Evolutionary conservation across 1,140 invertebrate genomes (phyloP).

Genomic region (Pogonomyrmex barbatus): DNA sequence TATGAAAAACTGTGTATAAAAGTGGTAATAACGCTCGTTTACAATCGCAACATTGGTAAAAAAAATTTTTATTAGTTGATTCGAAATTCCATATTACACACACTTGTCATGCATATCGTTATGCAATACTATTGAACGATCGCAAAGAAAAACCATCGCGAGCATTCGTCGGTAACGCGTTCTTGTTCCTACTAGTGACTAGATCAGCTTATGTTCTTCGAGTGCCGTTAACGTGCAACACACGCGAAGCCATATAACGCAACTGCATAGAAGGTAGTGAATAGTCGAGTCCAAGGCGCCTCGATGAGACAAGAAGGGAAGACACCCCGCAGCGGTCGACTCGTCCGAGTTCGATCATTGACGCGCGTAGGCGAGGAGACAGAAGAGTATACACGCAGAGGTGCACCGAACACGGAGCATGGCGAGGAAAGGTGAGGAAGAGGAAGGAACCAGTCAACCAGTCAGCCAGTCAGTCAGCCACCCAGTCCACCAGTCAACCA

Average conservation of each 20-base stretch:
- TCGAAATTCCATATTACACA: not conserved
- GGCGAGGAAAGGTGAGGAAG: constrained; percentile 58
- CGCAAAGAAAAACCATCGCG: not conserved
- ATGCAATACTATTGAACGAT: not conserved
- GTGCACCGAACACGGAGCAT: not conserved
- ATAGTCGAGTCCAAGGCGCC: constrained; percentile 63
- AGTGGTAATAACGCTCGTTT: not conserved
- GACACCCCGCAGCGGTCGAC: constrained; percentile 58
- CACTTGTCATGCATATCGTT: not conserved
- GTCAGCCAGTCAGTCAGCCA: constrained; percentile 73
- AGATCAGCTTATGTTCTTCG: constrained; percentile 45
- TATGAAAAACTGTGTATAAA: not conserved
- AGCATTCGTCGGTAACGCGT: not conserved
- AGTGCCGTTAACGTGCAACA: constrained; percentile 49
- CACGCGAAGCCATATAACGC: constrained; percentile 65
- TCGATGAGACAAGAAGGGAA: constrained; percentile 52
- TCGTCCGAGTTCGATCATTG: constrained; percentile 71
- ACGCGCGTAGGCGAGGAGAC: not conserved
- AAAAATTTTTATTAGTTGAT: not conserved
- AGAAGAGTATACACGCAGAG: not conserved
- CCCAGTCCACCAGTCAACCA: constrained; percentile 73
- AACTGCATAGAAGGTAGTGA: constrained; percentile 66
- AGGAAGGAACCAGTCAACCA: constrained; percentile 71
- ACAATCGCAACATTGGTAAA: not conserved
- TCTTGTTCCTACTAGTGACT: constrained; percentile 8